These are phyloP conservation scores for Oplegnathus fasciatus DNA, from an alignment of 2,113 vertebrate species.

Conservation along the genomic window DNA sequence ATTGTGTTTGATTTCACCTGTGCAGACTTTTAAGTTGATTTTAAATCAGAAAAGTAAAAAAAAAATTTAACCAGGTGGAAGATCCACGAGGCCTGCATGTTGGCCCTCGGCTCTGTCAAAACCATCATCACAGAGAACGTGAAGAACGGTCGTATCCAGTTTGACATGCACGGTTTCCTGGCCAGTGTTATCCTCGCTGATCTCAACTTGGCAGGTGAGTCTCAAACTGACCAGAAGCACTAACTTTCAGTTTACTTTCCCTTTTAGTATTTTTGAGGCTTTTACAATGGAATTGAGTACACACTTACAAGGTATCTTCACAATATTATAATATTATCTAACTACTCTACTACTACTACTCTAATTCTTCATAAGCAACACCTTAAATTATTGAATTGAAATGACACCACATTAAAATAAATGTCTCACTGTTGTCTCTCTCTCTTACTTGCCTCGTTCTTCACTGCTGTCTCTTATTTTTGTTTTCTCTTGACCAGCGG, in stretches of 20 bases:
- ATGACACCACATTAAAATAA: too few species aligned
- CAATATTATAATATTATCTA: too few species aligned
- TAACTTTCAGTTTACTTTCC: too few species aligned
- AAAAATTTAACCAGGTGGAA: slow-evolving; percentile 94
- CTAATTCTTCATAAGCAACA: not conserved
- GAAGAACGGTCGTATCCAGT: slow-evolving; percentile 94
- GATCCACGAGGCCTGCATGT: slow-evolving; percentile 97
- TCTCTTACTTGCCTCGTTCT: not conserved
- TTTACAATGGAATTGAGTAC: too few species aligned
- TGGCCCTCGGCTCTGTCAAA: slow-evolving; percentile 97
- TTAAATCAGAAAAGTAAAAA: not conserved
- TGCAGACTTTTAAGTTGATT: not conserved
- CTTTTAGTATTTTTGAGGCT: too few species aligned
- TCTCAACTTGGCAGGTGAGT: slow-evolving; percentile 92
- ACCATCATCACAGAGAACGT: slow-evolving; percentile 95
- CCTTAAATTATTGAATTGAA: not conserved
- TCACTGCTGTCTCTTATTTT: not conserved
- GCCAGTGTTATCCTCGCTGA: slow-evolving; percentile 94
- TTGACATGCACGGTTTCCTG: slow-evolving; percentile 98
- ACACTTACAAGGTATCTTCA: too few species aligned
- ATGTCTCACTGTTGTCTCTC: too few species aligned
- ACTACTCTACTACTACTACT: too few species aligned
- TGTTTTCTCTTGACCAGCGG: slow-evolving; percentile 66
- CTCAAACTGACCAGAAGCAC: not conserved
- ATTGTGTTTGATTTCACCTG: not conserved